phyloP scores from a whole-genome alignment of 2,797 vertebrate species.

The Spheniscus humboldti region DNA sequence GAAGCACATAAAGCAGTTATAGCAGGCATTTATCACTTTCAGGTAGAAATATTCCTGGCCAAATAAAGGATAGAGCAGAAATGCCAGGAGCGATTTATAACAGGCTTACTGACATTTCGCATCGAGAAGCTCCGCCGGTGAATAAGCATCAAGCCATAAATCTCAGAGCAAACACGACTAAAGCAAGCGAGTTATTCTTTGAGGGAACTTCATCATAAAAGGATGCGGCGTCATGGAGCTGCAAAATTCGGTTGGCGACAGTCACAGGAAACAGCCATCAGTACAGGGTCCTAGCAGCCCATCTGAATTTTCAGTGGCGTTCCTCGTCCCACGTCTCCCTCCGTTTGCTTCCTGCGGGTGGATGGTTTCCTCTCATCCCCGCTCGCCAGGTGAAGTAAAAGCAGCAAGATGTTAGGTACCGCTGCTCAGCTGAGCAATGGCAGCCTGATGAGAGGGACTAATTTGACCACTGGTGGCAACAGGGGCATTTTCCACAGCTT shows the following conservation, averaged over 20 bases:
- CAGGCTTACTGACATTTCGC: constrained; percentile 76
- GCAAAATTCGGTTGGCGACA: constrained; percentile 64
- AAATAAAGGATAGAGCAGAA: constrained; percentile 77
- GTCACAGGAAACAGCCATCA: constrained; percentile 60
- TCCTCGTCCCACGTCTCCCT: rapidly evolving
- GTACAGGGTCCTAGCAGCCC: constrained; percentile 45
- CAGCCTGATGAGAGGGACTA: background rate
- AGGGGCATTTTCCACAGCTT: background rate
- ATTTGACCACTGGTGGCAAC: background rate
- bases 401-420: background rate
- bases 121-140: constrained; percentile 60
- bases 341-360: rapidly evolving
- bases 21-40: constrained; percentile 80
- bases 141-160: constrained; percentile 78
- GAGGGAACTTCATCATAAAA: constrained; percentile 67
- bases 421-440: background rate
- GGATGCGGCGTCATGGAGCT: background rate
- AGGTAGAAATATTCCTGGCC: constrained; percentile 74
- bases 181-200: constrained; percentile 69
- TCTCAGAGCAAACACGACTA: constrained; percentile 75
- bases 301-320: background rate
- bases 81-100: constrained; percentile 79
- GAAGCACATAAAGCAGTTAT: constrained; percentile 76
- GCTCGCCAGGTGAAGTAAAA: background rate
- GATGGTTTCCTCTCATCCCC: background rate